Percentiles rank a stretch among this genome's conserved stretches.
Conservation (phyloP, 2,888 invertebrate genomes). For the Cryptophagus acutangulus region DNA sequence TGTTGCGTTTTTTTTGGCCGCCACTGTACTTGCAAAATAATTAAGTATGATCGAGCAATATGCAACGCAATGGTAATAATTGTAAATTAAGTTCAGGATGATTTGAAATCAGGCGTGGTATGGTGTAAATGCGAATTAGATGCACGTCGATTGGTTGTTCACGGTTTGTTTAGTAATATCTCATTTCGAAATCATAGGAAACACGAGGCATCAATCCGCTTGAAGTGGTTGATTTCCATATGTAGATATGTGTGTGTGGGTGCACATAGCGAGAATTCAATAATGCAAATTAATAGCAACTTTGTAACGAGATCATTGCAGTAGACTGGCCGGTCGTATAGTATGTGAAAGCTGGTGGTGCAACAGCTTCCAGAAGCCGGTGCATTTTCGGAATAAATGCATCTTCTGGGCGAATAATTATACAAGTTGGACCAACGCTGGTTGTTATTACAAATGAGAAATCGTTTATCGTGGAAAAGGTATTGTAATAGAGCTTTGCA, state of each 20-base stretch:
- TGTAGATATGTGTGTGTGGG: constrained; percentile 25
- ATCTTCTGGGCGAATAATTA: too few species aligned
- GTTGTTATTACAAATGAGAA: constrained; percentile 22
- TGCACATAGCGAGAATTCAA: constrained; percentile 29
- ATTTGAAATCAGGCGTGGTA: constrained; percentile 17
- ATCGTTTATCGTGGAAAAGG: constrained; percentile 26
- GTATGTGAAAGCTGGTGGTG: constrained; percentile 3
- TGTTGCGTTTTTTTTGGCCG: too few species aligned
- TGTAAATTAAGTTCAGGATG: constrained; percentile 9
- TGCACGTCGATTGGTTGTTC: constrained; percentile 25
- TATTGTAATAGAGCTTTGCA: constrained; percentile 30
- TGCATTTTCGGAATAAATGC: constrained; percentile 1
- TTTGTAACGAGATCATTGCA: constrained; percentile 23
- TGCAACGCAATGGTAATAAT: not conserved
- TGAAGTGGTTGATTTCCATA: constrained; percentile 34
- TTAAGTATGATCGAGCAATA: too few species aligned
- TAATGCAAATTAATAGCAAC: constrained; percentile 33
- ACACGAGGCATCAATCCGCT: constrained; percentile 34
- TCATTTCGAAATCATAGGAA: constrained; percentile 35
- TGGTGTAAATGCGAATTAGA: constrained; percentile 26
- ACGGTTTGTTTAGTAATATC: constrained; percentile 35
- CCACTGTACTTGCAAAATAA: too few species aligned
- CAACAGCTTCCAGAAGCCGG: constrained; percentile 5
- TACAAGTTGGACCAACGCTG: constrained; percentile 19
- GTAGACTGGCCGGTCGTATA: too few species aligned